Percentiles rank a stretch among this genome's conserved stretches.
Conservation (phyloP, 2,113 vertebrate genomes). For the Ahaetulla prasina region DNA sequence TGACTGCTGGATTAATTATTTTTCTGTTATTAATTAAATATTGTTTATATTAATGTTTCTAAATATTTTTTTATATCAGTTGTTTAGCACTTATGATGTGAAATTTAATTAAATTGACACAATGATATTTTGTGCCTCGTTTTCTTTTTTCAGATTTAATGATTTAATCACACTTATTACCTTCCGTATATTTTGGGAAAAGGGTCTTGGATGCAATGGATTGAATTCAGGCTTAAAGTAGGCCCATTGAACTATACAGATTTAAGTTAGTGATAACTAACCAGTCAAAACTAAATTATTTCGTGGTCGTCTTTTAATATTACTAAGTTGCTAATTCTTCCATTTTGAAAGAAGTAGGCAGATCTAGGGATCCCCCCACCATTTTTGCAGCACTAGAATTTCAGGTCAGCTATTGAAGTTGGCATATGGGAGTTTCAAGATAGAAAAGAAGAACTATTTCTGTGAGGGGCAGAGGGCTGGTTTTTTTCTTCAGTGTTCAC, state of each 20-base stretch:
- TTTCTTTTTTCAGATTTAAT: slow-evolving; percentile 50
- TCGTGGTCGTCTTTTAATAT: not conserved
- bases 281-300: not conserved
- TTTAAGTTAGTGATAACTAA: not conserved
- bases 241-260: not conserved
- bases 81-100: slow-evolving; percentile 46
- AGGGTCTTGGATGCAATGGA: not conserved
- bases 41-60: slow-evolving; percentile 36
- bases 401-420: not conserved
- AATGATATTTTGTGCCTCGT: slow-evolving; percentile 32
- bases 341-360: not conserved
- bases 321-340: not conserved
- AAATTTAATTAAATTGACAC: slow-evolving; percentile 39
- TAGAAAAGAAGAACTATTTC: not conserved
- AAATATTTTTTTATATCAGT: slow-evolving; percentile 43
- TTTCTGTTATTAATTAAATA: slow-evolving; percentile 35
- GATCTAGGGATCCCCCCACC: not conserved
- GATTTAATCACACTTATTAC: slow-evolving; percentile 3
- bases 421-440: not conserved
- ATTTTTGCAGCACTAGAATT: not conserved
- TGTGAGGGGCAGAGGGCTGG: not conserved
- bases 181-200: not conserved
- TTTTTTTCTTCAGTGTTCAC: not conserved
- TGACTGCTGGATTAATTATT: slow-evolving; percentile 1
- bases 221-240: not conserved